Conservation (phyloP, 2,797 vertebrate genomes). For the Pseudochirops cupreus region DNA sequence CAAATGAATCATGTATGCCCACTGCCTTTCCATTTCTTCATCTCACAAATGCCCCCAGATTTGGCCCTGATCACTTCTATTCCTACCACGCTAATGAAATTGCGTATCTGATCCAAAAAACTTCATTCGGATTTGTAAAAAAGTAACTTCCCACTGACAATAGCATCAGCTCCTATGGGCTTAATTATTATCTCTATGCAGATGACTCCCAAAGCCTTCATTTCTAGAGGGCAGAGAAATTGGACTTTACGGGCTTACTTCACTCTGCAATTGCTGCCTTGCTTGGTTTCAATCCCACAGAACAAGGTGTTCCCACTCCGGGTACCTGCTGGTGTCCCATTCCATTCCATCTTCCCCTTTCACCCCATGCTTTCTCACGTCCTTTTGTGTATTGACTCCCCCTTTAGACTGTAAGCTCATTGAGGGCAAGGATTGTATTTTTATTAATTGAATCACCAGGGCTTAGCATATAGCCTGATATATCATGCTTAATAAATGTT, state of each 20-base stretch:
- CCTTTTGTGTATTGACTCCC: not conserved
- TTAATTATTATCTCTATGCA: no score
- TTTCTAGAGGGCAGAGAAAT: no score
- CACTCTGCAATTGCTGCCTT: no score
- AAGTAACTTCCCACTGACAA: no score
- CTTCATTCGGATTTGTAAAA: not conserved
- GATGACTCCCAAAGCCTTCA: no score
- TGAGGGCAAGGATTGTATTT: not conserved
- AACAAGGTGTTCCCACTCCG: no score
- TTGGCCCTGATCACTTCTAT: not conserved
- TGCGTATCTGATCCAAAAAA: not conserved
- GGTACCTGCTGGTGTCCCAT: no score
- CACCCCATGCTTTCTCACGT: not conserved
- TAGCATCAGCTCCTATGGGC: no score
- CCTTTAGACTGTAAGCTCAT: not conserved
- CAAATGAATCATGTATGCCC: not conserved
- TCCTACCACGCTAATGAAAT: not conserved
- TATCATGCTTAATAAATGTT: not conserved
- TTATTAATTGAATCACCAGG: not conserved
- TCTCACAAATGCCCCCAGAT: not conserved
- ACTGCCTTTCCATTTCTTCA: not conserved
- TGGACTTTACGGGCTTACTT: no score
- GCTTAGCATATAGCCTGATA: not conserved
- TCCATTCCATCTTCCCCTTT: no score
- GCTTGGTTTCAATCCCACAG: no score